Base-by-base conservation (phyloP, 2,888 invertebrate genomes). In the Adelognathus sp. region DNA sequence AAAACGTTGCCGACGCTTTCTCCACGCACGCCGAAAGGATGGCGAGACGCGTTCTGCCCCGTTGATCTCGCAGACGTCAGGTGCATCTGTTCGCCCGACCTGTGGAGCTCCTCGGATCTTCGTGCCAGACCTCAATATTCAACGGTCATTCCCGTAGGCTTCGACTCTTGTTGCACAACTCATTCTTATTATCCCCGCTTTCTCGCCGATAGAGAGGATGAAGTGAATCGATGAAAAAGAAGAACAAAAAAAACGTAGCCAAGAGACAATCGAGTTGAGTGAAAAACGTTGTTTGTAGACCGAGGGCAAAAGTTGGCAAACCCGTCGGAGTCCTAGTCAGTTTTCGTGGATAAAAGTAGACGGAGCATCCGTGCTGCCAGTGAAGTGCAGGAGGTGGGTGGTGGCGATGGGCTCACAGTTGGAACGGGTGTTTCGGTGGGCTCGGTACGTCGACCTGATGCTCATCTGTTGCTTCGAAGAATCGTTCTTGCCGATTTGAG, bases 381-480 rank as follows among this genome's bases (percentile, higher is more conserved):
- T 66, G 75, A 79, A 54, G 58, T n/a, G n/a, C 72, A 76, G 41
- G 52, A 60, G 75, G 24, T 11, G 31, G 36, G 74, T 27, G 56
- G 63, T n/a, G 58, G 67, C 36, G 60, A 77, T 61, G 56, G 60
- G 61, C 29, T 44, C 61, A 44, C 6, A 39, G 16, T 50, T 52
- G 70, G 54, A 66, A 31, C 58, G 36, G 50, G 16, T 54, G 80
- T 72, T 73, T 80, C 81, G 83, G 27, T n/a, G 24, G 24, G 52
- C 14, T 85, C n/a, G 61, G 88, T 85, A 84, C 88, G 85, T 87
- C 88, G 87, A 88, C 88, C 88, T 84, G 83, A 74, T 78, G 81
- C 82, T 88, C 88, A 87, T 86, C 87, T 88, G 87, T 87, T 87
- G 87, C 88, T 87, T 85, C 82, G 82, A 82, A n/a, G 24, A 16